Evolutionary conservation across 2,888 invertebrate genomes (phyloP).

Genomic region (Andrena flavipes): DNA sequence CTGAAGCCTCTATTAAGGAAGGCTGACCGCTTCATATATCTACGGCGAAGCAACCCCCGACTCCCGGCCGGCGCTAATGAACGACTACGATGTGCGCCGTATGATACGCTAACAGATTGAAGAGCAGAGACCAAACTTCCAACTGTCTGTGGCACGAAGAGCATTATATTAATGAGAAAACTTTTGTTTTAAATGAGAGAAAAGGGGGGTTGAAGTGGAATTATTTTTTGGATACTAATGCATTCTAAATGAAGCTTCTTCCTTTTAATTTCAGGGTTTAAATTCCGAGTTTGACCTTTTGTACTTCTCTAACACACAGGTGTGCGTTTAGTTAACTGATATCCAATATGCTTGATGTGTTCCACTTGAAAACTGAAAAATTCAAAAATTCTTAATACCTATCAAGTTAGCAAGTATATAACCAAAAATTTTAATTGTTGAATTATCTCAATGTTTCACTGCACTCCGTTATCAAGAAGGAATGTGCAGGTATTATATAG

Average conservation of each 20-base stretch:
- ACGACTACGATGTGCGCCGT: neutral
- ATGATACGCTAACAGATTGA: neutral
- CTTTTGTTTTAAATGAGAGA: neutral
- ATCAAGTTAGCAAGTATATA: no score
- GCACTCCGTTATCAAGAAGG: no score
- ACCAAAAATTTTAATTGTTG: no score
- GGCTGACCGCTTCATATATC: constrained; percentile 22
- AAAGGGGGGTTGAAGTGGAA: neutral
- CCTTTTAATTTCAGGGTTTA: no score
- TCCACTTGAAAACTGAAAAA: no score
- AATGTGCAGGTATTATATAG: no score
- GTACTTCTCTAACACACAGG: no score
- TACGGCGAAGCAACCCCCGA: neutral
- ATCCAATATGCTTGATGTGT: no score
- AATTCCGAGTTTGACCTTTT: no score
- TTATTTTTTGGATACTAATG: neutral
- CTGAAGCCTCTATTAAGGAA: constrained; percentile 57
- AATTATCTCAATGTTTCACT: no score
- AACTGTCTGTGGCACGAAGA: neutral
- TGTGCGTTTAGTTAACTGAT: no score
- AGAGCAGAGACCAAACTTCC: neutral
- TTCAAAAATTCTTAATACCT: no score
- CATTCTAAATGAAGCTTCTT: neutral
- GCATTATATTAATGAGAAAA: neutral
- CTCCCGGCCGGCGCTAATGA: constrained; percentile 9